phyloP scores from a whole-genome alignment of 1,140 invertebrate genomes.

The Drosophila bocki region DNA sequence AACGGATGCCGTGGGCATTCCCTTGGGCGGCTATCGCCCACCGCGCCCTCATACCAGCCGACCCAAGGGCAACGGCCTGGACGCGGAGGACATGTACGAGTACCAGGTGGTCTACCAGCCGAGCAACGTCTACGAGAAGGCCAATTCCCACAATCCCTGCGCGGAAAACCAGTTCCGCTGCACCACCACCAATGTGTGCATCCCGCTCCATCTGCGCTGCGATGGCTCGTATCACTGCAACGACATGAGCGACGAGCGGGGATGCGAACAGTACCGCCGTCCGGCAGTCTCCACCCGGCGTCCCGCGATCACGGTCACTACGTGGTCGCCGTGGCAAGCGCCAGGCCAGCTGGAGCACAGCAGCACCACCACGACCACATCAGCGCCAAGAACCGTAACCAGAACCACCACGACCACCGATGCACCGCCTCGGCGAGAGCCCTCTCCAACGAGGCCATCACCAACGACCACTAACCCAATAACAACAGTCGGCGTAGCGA shows the following conservation, averaged over 20 bases:
- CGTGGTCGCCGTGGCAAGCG: constrained; percentile 10
- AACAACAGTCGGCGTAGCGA: constrained; percentile 47
- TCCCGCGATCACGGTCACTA: constrained; percentile 4
- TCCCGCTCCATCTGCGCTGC: constrained; percentile 89
- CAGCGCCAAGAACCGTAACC: neutral
- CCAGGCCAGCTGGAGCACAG: constrained; percentile 7
- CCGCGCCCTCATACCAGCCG: neutral
- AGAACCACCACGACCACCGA: constrained; percentile 16
- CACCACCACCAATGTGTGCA: constrained; percentile 87
- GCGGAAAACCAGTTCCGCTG: constrained; percentile 85
- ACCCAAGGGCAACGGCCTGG: constrained; percentile 19
- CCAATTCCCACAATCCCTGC: constrained; percentile 58
- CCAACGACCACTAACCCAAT: constrained; percentile 66
- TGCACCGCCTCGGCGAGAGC: constrained; percentile 7
- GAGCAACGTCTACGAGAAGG: constrained; percentile 50
- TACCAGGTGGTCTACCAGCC: constrained; percentile 53
- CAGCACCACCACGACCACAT: constrained; percentile 1
- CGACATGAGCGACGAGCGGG: constrained; percentile 90
- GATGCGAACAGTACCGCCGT: constrained; percentile 85
- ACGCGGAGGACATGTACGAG: constrained; percentile 49
- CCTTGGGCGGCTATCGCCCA: constrained; percentile 11
- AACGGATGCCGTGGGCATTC: constrained; percentile 27
- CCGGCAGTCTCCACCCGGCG: constrained; percentile 12
- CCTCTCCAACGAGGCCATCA: neutral
- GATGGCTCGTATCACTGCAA: constrained; percentile 91